phyloP scores from a whole-genome alignment of 2,888 invertebrate species.

The Habrosyne pyritoides region DNA sequence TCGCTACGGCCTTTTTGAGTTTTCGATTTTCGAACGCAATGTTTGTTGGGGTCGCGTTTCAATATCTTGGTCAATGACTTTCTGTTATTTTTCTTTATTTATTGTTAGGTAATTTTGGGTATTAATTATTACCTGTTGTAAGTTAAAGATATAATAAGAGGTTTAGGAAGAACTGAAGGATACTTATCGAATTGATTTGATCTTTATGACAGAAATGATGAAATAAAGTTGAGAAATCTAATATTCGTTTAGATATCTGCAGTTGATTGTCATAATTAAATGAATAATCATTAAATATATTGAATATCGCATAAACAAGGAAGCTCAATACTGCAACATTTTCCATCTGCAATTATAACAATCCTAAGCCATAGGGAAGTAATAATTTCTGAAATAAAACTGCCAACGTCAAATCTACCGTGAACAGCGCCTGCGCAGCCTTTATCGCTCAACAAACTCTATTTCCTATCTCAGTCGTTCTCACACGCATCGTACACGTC shows the following conservation, averaged over 20 bases:
- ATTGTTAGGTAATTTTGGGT: not conserved
- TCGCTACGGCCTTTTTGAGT: not conserved
- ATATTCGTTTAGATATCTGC: not conserved
- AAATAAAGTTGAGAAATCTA: not conserved
- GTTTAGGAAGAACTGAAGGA: too few relatives aligned
- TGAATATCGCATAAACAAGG: constrained; percentile 31
- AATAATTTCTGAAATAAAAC: constrained; percentile 68
- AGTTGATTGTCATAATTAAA: not conserved
- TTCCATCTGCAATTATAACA: constrained; percentile 12
- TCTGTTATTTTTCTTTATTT: constrained; percentile 25
- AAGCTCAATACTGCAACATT: constrained; percentile 21
- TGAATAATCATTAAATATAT: not conserved
- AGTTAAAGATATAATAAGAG: too few relatives aligned
- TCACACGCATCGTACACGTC: constrained; percentile 13
- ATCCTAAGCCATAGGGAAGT: constrained; percentile 51
- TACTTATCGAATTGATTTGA: too few relatives aligned
- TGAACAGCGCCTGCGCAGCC: constrained; percentile 53
- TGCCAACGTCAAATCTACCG: constrained; percentile 48
- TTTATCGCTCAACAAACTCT: constrained; percentile 69
- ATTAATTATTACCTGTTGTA: too few relatives aligned
- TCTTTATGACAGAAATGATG: too few relatives aligned
- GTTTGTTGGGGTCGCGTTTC: constrained; percentile 11
- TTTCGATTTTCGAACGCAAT: not conserved
- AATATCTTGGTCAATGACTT: constrained; percentile 13
- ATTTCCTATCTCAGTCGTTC: constrained; percentile 29